Evolutionary conservation across 2,113 vertebrate species (phyloP), one percentile per base, ranked within the genome.

Genomic region (Oncorhynchus gorbuscha): DNA sequence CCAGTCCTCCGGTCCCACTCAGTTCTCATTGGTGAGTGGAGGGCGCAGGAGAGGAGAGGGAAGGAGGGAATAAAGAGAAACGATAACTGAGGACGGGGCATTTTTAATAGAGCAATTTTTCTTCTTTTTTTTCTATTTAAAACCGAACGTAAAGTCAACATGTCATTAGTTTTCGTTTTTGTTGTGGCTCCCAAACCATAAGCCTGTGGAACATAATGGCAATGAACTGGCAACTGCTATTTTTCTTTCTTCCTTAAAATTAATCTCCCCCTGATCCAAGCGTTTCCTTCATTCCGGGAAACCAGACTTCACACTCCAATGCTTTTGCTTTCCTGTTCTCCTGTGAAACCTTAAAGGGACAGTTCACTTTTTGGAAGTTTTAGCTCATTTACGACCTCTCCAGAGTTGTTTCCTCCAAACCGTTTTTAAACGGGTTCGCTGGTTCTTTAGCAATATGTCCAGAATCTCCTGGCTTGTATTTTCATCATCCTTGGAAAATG

Each of bases 131-230:
- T 68, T 32, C 49, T n/a, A 24, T 1, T 70, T 73, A 67, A 59
- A 45, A 74, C 67, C 78, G 72, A 79, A 79, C 4, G 35, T 58
- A 78, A 74, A 82, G 69, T 71, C 72, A 78, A 81, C 49, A 82
- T 73, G 76, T 76, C 78, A 76, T 84, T 84, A 35, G 51, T 65
- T 83, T 73, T n/a, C 0, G 32, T 76, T 79, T 76, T 58, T 68
- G 64, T 81, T 86, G 81, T 67, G 74, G 79, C 45, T 22, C 81
- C 82, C 39, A 73, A 75, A 82, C 16, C 64, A 48, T 5, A 72
- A 72, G 49, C 68, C 66, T 71, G 74, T 35, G 71, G 20, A 39
- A 72, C 8, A 51, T 18, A 39, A 35, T 20, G n/a, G 76, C 11
- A 70, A 75, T 13, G 59, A 70, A 55, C 3, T 72, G 73, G 73